Percentiles rank a stretch among this genome's conserved stretches.
These are phyloP conservation scores for Herpetotheres cachinnans DNA, from an alignment of 2,113 vertebrate genomes.

Conservation along the genomic window DNA sequence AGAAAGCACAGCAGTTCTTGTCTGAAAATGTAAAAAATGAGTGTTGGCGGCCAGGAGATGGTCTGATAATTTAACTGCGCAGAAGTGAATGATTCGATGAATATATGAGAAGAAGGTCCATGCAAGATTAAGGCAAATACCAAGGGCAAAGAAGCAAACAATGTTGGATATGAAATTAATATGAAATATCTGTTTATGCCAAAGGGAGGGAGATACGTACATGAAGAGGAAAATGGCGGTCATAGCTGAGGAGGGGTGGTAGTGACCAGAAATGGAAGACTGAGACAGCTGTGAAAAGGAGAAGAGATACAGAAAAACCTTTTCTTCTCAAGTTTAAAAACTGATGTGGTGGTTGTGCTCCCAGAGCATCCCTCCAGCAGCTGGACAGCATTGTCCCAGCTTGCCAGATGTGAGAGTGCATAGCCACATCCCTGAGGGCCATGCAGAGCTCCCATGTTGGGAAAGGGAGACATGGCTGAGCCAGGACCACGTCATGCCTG, in stretches of 20 bases:
- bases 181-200: not conserved
- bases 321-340: not conserved
- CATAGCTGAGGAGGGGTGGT: not conserved
- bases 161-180: not conserved
- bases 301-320: not conserved
- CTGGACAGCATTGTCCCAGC: not conserved
- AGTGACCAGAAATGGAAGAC: not conserved
- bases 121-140: not conserved
- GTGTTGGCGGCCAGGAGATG: not conserved
- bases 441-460: fast-evolving
- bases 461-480: not conserved
- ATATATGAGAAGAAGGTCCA: not conserved
- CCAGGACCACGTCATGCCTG: fast-evolving
- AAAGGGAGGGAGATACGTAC: not conserved
- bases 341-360: not conserved
- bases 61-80: not conserved
- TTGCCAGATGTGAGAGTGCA: not conserved
- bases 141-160: not conserved
- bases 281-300: not conserved
- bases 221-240: not conserved
- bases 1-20: not conserved
- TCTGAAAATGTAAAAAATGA: not conserved
- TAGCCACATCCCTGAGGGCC: not conserved
- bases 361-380: not conserved
- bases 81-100: not conserved